Conservation (phyloP, 30 jellyfish, hydroid and myxozoan genomes). For the Turritopsis dohrnii region DNA sequence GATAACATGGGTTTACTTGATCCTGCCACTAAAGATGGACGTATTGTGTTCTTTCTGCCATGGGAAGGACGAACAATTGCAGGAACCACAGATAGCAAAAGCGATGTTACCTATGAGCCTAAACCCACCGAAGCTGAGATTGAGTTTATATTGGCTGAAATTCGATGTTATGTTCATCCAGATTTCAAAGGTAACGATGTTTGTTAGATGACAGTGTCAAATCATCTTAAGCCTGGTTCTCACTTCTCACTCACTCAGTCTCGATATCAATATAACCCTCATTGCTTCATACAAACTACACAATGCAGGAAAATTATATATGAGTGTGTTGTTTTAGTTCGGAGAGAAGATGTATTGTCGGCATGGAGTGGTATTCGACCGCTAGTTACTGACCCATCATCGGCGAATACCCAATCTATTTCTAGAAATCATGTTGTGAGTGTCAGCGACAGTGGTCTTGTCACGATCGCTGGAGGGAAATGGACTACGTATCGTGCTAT, state of each 20-base stretch:
- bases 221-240: neutral
- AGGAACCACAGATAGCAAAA: conserved; percentile 96
- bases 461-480: conserved; percentile 97
- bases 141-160: conserved; percentile 70
- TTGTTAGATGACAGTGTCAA: too few relatives aligned
- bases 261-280: too few relatives aligned
- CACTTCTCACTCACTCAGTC: neutral
- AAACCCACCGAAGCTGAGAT: conserved; percentile 79
- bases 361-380: conserved; percentile 99
- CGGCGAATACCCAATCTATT: conserved; percentile 78
- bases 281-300: too few relatives aligned
- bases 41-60: conserved; percentile 96
- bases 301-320: too few relatives aligned
- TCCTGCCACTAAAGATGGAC: conserved; percentile 96
- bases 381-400: conserved; percentile 79
- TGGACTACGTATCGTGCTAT: conserved; percentile 99
- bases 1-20: conserved; percentile 84
- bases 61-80: conserved; percentile 99
- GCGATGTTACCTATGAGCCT: conserved; percentile 76
- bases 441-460: conserved; percentile 56
- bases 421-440: conserved; percentile 91
- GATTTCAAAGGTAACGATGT: conserved; percentile 68
- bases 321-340: conserved; percentile 43
- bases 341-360: conserved; percentile 80
- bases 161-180: conserved; percentile 49